phyloP scores from a whole-genome alignment of 2,113 vertebrate genomes.

The Oxyura jamaicensis region DNA sequence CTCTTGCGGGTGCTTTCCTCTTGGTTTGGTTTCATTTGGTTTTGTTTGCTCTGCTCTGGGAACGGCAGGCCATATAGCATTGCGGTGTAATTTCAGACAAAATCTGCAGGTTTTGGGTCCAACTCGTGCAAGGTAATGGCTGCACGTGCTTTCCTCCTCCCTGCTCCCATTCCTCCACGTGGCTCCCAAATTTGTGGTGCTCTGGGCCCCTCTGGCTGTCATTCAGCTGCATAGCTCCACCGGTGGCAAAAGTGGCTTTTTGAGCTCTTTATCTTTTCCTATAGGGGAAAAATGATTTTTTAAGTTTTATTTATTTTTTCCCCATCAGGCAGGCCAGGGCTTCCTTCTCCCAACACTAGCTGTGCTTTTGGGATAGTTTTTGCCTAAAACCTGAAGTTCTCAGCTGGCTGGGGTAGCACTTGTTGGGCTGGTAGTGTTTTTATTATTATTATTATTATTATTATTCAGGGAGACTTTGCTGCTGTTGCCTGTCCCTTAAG shows the following conservation, averaged over 20 bases:
- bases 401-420: fast-evolving
- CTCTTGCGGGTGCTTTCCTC: neutral
- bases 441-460: too few relatives aligned
- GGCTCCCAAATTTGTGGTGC: too few relatives aligned
- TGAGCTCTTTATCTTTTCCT: neutral
- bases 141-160: fast-evolving
- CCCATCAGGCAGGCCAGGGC: neutral
- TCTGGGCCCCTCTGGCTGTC: neutral
- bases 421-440: fast-evolving
- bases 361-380: neutral
- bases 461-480: fast-evolving
- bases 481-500: neutral
- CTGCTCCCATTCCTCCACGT: too few relatives aligned
- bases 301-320: too few relatives aligned
- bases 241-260: neutral
- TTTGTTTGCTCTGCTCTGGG: neutral
- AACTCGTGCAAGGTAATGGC: fast-evolving
- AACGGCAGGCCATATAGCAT: fast-evolving
- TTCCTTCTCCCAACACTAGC: neutral
- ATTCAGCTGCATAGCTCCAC: neutral
- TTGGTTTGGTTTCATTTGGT: neutral
- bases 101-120: fast-evolving
- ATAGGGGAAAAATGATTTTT: too few relatives aligned
- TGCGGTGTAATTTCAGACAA: fast-evolving
- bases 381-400: fast-evolving